Base-by-base conservation (phyloP, 92 coral and sea anemone genomes). In the Bergia sp. region DNA sequence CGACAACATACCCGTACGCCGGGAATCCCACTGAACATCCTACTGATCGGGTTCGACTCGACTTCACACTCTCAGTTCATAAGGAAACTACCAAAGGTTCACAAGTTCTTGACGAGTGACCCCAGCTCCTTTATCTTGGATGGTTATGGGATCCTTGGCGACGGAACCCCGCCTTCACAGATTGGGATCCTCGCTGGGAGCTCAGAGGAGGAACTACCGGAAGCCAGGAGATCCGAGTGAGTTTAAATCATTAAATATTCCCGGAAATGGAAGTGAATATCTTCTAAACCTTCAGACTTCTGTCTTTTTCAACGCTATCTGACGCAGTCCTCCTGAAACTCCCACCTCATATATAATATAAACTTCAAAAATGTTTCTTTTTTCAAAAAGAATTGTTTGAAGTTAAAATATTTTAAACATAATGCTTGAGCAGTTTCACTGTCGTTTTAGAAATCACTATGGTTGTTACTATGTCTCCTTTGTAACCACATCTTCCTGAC, bases 131-230 rank as follows among this genome's bases (percentile, higher is more conserved):
- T 93, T 1, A 76, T 85, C 21, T 41, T 93, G 53, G 87, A 83
- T 89, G 96, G 96, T 91, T 55, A 3, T 6, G 79, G 93, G 3
- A 88, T 91, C 47, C 91, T 93, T 7, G 96, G 94, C 13, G 96
- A 93, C 69, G 94, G 94, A 4, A 93, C 96, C 40, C 91, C 92
- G 11, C 88, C 89, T 18, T 89, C 91, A 85, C 77, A 91, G n/a
- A 76, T 86, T 37, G 96, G 93, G 29, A 86, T 93, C 91, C 93
- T 94, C 45, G 87, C 94, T 74, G 96, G 96, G 41, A 88, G 91
- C 49, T 55, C 91, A 6, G 91, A 88, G 81, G 44, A 83, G 47
- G 55, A 85, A 6, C 89, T 90, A 39, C 89, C 86, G 18, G 95
- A 92, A 64, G 89, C 93, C 1, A 85, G 96, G 71, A 90, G 94